Base-by-base conservation (phyloP, 2,888 invertebrate genomes). In the Tricholauxania praeusta region DNA sequence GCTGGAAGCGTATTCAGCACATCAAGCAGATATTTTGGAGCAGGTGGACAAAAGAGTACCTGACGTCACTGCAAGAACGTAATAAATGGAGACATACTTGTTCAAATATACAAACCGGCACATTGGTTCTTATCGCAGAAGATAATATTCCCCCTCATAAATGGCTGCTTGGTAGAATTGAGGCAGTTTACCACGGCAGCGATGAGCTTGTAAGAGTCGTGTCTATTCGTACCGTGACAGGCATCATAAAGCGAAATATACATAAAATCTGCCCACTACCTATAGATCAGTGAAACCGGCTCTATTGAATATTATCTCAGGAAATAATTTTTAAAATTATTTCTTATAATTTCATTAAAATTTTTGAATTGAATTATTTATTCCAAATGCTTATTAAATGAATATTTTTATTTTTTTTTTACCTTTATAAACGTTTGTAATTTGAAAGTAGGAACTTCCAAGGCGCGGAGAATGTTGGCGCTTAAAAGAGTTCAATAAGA, bases 81-180 rank as follows among this genome's bases (percentile, higher is more conserved):
- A 19, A 3, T 17, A 65, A 71, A 17, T 65, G 65, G 71, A 53
- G 47, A 22, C n/a, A 47, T 15, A 5, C 12, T n/a, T 48, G 17
- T 32, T 0, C 4, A 15, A 60, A 70, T 28, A 4, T 70, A 1
- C 3, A 70, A 32, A 12, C 8, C 12, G 70, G 60, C 14, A 51
- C 60, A 3, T n/a, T 70, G 60, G 70, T 62, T 1, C 19, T 70
- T 5, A 70, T 70, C 12, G 28, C 47, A 3, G 70, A 70, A 17
- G 47, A 71, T 32, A 71, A 71, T 22, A 15, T 51, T 0, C 51
- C 49, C 3, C 52, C 62, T 15, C 52, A 52, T 0, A 47, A 60
- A 71, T 71, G 62, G 70, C 10, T 32, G 4, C 32, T 62, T 6
- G 53, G 63, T 22, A 28, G 62, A 3, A 53, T 71, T 7, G 51